A percentile compares a stretch with the other conserved stretches of the same genome.
phyloP scores from a whole-genome alignment of 2,113 vertebrate genomes.

The Microcebus lehilahytsara region DNA sequence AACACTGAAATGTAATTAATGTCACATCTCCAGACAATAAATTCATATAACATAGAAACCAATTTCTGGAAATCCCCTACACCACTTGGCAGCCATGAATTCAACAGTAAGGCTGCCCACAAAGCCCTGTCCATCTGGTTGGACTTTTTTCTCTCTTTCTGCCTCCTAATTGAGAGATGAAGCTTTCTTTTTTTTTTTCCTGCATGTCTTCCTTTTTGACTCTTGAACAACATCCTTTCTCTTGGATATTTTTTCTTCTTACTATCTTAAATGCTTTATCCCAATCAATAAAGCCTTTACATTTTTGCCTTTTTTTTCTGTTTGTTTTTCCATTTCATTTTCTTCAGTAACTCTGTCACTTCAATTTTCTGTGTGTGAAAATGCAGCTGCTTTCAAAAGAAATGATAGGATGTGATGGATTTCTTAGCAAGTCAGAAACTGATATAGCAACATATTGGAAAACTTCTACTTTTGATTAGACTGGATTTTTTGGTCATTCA shows the following conservation, averaged over 20 bases:
- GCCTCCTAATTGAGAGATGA: background rate
- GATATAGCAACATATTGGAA: background rate
- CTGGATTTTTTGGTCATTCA: background rate
- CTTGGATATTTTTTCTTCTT: background rate
- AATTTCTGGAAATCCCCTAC: constrained; percentile 4
- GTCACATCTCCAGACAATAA: constrained; percentile 16
- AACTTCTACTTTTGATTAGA: background rate
- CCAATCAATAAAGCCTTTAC: background rate
- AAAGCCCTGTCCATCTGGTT: background rate
- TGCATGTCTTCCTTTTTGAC: background rate
- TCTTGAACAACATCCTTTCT: background rate
- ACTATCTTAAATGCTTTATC: background rate
- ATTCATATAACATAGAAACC: background rate
- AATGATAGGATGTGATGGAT: background rate
- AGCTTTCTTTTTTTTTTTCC: background rate
- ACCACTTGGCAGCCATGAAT: background rate
- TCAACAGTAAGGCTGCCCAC: background rate
- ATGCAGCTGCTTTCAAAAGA: background rate
- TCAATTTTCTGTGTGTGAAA: background rate
- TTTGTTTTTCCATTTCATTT: background rate
- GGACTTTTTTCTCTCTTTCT: background rate
- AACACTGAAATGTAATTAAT: background rate
- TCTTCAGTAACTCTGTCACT: background rate
- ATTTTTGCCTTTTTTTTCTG: background rate
- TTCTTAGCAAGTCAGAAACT: constrained; percentile 1